phyloP scores from a whole-genome alignment of 2,113 vertebrate species.

The Grammomys dolichurus region DNA sequence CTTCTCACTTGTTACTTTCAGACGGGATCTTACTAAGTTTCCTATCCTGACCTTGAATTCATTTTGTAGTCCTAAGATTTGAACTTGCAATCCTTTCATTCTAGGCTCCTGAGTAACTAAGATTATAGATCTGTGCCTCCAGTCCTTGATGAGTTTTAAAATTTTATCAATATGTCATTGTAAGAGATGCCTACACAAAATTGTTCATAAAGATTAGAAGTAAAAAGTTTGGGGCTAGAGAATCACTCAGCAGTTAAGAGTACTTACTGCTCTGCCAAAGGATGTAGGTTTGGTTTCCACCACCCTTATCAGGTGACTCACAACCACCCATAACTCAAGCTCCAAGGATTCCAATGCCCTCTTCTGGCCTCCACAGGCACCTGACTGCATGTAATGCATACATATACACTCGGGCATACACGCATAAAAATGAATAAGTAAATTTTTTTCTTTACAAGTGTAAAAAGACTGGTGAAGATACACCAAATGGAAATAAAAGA shows the following conservation, averaged over 20 bases:
- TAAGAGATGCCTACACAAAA: not conserved
- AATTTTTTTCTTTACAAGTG: not conserved
- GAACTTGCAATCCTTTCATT: not conserved
- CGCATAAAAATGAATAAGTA: not conserved
- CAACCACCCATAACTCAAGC: not conserved
- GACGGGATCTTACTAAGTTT: not conserved
- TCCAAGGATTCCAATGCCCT: not conserved
- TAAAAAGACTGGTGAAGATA: not conserved
- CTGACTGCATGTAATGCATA: not conserved
- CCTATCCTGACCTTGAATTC: not conserved
- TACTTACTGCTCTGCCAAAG: not conserved
- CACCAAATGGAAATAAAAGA: not conserved
- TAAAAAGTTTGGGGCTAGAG: not conserved
- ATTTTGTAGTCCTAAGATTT: not conserved
- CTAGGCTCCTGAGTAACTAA: not conserved
- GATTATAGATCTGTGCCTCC: not conserved
- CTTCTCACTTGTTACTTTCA: not conserved
- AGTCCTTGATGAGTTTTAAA: not conserved
- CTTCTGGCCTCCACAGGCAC: not conserved
- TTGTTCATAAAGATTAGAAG: not conserved
- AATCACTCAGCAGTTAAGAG: not conserved
- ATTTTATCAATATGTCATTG: constrained; percentile 8
- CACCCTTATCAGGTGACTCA: not conserved
- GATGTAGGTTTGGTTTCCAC: not conserved
- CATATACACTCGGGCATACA: not conserved